Conservation (phyloP, 2,888 invertebrate species). For the Orthonevra nobilis region DNA sequence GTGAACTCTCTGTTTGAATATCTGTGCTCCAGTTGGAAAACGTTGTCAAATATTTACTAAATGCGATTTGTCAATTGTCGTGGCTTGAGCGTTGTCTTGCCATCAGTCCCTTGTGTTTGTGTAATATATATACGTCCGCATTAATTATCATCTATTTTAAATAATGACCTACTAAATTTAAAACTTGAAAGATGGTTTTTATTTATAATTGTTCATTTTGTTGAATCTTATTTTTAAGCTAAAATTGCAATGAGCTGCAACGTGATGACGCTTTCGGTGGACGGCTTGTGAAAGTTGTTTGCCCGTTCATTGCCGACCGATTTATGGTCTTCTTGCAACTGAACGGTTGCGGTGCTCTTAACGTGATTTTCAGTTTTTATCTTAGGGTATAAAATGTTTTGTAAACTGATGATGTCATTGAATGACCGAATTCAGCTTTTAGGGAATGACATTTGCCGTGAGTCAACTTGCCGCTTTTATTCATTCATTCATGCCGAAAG, state of each 20-base stretch:
- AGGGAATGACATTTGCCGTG: constrained; percentile 12
- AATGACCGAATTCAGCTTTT: constrained; percentile 17
- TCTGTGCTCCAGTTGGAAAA: constrained; percentile 53
- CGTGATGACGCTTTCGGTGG: neutral
- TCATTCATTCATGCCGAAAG: no score
- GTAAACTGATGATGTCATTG: constrained; percentile 50
- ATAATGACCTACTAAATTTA: constrained; percentile 62
- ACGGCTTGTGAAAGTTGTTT: constrained; percentile 57
- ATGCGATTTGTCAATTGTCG: constrained; percentile 52
- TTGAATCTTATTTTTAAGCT: constrained; percentile 11
- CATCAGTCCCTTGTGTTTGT: constrained; percentile 4
- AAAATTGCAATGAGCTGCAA: constrained; percentile 33
- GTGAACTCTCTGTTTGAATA: neutral
- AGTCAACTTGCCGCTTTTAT: constrained; percentile 18
- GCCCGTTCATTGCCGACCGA: constrained; percentile 46
- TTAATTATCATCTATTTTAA: constrained; percentile 56
- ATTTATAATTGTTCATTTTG: neutral
- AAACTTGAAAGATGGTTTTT: constrained; percentile 15
- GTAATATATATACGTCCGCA: constrained; percentile 33
- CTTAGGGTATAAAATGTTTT: constrained; percentile 39
- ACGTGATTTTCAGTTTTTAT: no score
- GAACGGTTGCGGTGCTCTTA: no score
- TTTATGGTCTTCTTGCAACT: constrained; percentile 31
- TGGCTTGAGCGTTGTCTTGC: constrained; percentile 10
- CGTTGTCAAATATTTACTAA: constrained; percentile 55